Percentiles rank a stretch among this genome's conserved stretches.
These are phyloP conservation scores for Rutpela maculata DNA, from an alignment of 2,888 invertebrate species.

Conservation along the genomic window DNA sequence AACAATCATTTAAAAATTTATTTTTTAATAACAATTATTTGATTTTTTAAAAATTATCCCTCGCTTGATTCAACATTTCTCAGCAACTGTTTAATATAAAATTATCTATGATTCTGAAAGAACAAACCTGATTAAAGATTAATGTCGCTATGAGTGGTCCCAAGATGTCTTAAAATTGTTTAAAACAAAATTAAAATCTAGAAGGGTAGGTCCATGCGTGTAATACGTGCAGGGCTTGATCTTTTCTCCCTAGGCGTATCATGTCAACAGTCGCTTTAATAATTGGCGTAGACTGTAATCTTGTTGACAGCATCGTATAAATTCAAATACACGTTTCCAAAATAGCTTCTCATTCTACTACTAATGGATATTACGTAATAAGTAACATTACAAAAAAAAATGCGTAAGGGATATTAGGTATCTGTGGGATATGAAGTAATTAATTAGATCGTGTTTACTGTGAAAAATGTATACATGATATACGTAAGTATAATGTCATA, in stretches of 20 bases:
- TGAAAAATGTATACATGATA: neutral
- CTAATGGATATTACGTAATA: slow-evolving; percentile 42
- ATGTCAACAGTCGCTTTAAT: slow-evolving; percentile 64
- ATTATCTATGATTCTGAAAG: too few species aligned
- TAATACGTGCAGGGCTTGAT: neutral
- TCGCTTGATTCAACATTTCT: too few species aligned
- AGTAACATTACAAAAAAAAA: neutral
- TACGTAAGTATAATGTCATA: neutral
- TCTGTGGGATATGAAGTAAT: neutral
- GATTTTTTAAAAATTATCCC: too few species aligned
- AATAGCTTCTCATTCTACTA: slow-evolving; percentile 44
- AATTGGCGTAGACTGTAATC: slow-evolving; percentile 70
- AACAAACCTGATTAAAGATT: too few species aligned
- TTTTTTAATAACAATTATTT: too few species aligned
- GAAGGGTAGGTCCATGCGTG: neutral
- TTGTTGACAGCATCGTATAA: slow-evolving; percentile 71
- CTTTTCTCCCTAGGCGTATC: slow-evolving; percentile 61
- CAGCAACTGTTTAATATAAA: too few species aligned
- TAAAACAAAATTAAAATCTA: neutral
- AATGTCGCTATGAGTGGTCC: too few species aligned
- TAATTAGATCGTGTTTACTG: neutral
- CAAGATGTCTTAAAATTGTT: neutral
- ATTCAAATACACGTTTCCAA: slow-evolving; percentile 69
- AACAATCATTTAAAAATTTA: too few species aligned
- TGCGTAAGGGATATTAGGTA: neutral